Percentiles rank a stretch among this genome's conserved stretches.
Evolutionary conservation across 1,140 invertebrate species (phyloP).

Genomic region (Spodoptera litura): DNA sequence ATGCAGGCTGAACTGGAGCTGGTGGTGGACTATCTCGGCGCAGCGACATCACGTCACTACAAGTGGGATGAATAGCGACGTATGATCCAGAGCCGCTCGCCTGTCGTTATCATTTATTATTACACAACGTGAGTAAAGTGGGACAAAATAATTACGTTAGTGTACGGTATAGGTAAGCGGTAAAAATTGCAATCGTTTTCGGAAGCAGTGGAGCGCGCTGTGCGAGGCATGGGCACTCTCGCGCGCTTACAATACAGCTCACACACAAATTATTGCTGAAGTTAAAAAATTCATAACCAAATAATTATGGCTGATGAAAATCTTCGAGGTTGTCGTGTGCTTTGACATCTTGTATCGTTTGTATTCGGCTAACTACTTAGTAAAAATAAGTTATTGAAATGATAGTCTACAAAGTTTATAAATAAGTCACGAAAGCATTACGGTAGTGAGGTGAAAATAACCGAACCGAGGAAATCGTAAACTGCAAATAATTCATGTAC

Average conservation of each 20-base stretch:
- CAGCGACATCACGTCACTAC: too few species aligned
- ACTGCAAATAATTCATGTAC: constrained; percentile 47
- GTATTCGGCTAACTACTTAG: too few species aligned
- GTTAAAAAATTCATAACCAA: too few species aligned
- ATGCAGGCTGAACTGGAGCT: too few species aligned
- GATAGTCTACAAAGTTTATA: neutral
- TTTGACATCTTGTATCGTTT: neutral
- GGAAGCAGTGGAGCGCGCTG: constrained; percentile 9
- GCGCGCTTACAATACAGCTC: too few species aligned
- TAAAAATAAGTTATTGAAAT: neutral
- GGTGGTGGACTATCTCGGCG: too few species aligned
- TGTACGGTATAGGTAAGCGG: neutral
- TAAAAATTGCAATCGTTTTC: neutral
- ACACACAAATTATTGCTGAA: too few species aligned
- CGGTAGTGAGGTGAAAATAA: constrained; percentile 27
- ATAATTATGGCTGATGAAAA: too few species aligned
- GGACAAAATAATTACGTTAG: constrained; percentile 26
- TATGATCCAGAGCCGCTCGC: too few species aligned
- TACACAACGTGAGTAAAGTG: constrained; percentile 6
- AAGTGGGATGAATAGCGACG: too few species aligned
- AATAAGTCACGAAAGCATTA: neutral
- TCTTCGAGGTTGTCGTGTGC: neutral
- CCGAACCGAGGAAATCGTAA: constrained; percentile 47
- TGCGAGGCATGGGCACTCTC: neutral
- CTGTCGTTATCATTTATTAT: too few species aligned